Conservation (phyloP, 1,140 invertebrate species). For the Drosophila tani region DNA sequence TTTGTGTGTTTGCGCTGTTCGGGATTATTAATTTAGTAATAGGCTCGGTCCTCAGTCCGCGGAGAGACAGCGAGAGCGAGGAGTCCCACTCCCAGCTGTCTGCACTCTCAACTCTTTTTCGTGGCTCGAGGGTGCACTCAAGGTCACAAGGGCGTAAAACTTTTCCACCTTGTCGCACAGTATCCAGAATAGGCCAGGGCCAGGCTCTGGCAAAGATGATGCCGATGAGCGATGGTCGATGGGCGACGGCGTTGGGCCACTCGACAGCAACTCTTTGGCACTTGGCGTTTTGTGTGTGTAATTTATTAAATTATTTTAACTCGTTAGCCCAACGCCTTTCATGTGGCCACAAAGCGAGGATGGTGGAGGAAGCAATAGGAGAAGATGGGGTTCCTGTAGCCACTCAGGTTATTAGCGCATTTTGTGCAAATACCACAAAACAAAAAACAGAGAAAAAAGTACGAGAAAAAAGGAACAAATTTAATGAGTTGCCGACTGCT, state of each 20-base stretch:
- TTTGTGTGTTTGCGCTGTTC: slow-evolving; percentile 45
- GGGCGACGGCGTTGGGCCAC: slow-evolving; percentile 39
- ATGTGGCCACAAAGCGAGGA: slow-evolving; percentile 36
- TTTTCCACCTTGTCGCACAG: slow-evolving; percentile 56
- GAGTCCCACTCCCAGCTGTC: slow-evolving; percentile 31
- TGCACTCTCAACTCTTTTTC: slow-evolving; percentile 29
- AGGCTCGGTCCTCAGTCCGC: slow-evolving; percentile 47
- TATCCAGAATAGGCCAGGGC: background rate
- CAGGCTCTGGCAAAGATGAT: slow-evolving; percentile 6
- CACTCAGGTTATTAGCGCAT: slow-evolving; percentile 71
- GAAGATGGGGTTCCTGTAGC: slow-evolving; percentile 5
- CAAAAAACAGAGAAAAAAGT: slow-evolving; percentile 9
- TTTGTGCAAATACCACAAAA: slow-evolving; percentile 65
- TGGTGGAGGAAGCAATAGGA: background rate
- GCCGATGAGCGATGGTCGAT: slow-evolving; percentile 13
- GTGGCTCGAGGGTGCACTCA: slow-evolving; percentile 70
- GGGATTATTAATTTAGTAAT: slow-evolving; percentile 79
- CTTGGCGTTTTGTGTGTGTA: slow-evolving; percentile 58
- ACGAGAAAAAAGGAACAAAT: slow-evolving; percentile 31
- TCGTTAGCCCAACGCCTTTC: slow-evolving; percentile 65
- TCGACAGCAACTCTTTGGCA: slow-evolving; percentile 53
- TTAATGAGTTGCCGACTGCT: slow-evolving; percentile 61
- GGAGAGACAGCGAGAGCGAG: background rate
- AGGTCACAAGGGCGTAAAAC: slow-evolving; percentile 69
- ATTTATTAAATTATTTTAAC: slow-evolving; percentile 81